These are phyloP conservation scores for Augochlora pura DNA, from an alignment of 1,140 invertebrate genomes.

Conservation along the genomic window DNA sequence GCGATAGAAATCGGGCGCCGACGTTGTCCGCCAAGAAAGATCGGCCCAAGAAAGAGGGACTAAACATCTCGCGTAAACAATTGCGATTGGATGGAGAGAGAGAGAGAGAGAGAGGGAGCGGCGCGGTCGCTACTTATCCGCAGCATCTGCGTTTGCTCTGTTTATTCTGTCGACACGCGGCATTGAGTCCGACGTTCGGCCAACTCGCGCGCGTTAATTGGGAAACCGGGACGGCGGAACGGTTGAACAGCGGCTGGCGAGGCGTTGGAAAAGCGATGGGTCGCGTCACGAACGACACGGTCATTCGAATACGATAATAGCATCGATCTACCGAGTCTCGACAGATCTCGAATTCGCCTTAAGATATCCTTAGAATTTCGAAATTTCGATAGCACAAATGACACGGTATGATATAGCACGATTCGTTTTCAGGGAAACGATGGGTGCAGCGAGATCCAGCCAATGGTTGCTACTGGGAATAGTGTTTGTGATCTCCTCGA, in stretches of 20 bases:
- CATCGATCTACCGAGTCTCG: too few species aligned
- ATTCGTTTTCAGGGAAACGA: slow-evolving; percentile 59
- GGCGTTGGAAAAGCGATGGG: not conserved
- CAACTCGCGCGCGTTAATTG: slow-evolving; percentile 30
- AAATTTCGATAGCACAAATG: too few species aligned
- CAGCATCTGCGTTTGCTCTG: not conserved
- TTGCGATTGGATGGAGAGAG: too few species aligned
- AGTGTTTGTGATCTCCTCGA: slow-evolving; percentile 59
- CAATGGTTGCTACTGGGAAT: slow-evolving; percentile 72
- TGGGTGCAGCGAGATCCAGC: slow-evolving; percentile 70
- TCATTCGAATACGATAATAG: too few species aligned
- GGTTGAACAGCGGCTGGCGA: too few species aligned
- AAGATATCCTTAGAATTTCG: too few species aligned
- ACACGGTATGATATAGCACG: too few species aligned
- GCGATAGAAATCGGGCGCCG: slow-evolving; percentile 5
- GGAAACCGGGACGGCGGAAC: not conserved
- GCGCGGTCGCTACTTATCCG: not conserved
- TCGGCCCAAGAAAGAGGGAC: not conserved
- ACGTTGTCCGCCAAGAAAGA: too few species aligned
- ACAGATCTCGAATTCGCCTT: too few species aligned
- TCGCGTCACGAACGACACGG: too few species aligned
- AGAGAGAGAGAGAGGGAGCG: too few species aligned
- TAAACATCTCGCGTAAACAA: slow-evolving; percentile 14
- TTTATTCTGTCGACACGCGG: not conserved
- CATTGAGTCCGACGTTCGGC: not conserved